Evolutionary conservation across 2,888 invertebrate genomes (phyloP), one percentile per base, ranked within the genome.

Genomic region (Hyalella azteca): DNA sequence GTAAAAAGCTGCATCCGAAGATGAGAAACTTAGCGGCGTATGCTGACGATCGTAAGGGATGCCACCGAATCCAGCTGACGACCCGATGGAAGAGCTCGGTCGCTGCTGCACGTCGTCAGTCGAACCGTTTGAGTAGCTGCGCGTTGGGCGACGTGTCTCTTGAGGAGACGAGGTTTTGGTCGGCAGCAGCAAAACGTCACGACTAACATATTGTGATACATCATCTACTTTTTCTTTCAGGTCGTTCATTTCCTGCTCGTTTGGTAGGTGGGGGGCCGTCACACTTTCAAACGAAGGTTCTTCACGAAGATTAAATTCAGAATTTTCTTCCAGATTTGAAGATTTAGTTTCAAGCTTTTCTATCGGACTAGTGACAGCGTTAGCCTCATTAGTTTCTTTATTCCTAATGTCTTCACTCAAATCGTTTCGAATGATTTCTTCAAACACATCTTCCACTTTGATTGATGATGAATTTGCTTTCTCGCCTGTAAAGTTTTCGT

Each of bases 1-100:
- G 66, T 83, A 83, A 76, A 83, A 83, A 39, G 81, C 81, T 1
- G 83, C 83, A 39, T 83, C 83, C 7, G 83, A 83, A 26, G 83
- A 83, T 39, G 83, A 83, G 60, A 81, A 79, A 66, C 83, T 83
- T 19, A 83, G 78, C 5, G 83, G 83, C 3, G 83, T 81, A 50
- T 81, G 80, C 75, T 81, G 83, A 26, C 83, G 60, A 40, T 83
- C 83, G 0, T 39, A 75, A 15, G 73, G 78, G 13, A 45, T 15
- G 32, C 50, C 59, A 40, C 54, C 79, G 29, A 79, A 39, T 3
- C 80, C 83, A 19, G 80, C 41, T 39, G 81, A 83, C 15, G 82
- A 82, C n/a, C 77, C 80, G 11, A 80, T 73, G 36, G 82, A 82
- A n/a, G 79, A 45, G 22, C 41, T 13, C 22, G 41, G 40, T n/a